phyloP scores from a whole-genome alignment of 2,888 invertebrate species.

The Neoaliturus tenellus region DNA sequence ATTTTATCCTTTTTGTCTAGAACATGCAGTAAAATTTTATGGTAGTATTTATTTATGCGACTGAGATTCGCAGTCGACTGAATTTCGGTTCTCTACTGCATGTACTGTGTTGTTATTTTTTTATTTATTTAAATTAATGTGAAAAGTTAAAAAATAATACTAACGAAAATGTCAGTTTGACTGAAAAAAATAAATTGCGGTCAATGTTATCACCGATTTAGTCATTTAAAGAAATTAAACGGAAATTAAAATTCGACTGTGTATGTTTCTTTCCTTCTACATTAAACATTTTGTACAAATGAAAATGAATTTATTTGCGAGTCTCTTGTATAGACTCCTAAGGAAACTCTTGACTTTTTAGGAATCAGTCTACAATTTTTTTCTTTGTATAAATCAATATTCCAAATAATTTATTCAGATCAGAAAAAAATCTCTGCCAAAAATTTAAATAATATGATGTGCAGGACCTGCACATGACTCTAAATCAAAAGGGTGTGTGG shows the following conservation, averaged over 20 bases:
- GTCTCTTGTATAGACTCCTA: no score
- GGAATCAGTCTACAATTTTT: no score
- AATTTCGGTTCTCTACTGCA: constrained; percentile 42
- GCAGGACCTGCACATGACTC: no score
- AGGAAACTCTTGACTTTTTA: no score
- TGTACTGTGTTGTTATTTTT: constrained; percentile 39
- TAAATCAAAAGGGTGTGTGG: no score
- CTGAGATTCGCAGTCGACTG: background rate
- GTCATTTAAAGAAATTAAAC: constrained; percentile 58
- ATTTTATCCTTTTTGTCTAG: constrained; percentile 43
- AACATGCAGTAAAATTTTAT: constrained; percentile 37
- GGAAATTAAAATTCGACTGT: constrained; percentile 53
- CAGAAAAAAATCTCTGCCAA: no score
- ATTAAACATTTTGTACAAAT: no score
- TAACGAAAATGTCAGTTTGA: constrained; percentile 31
- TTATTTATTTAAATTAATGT: constrained; percentile 48
- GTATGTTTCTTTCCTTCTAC: no score
- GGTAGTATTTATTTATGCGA: constrained; percentile 40
- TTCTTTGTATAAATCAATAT: no score
- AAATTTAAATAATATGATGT: no score
- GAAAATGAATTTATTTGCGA: no score
- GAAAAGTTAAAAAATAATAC: constrained; percentile 31
- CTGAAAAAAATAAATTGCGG: constrained; percentile 53
- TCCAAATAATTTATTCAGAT: no score
- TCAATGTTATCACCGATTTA: constrained; percentile 57